Conservation (phyloP, 2,888 invertebrate genomes). For the Panzeria rudis region DNA sequence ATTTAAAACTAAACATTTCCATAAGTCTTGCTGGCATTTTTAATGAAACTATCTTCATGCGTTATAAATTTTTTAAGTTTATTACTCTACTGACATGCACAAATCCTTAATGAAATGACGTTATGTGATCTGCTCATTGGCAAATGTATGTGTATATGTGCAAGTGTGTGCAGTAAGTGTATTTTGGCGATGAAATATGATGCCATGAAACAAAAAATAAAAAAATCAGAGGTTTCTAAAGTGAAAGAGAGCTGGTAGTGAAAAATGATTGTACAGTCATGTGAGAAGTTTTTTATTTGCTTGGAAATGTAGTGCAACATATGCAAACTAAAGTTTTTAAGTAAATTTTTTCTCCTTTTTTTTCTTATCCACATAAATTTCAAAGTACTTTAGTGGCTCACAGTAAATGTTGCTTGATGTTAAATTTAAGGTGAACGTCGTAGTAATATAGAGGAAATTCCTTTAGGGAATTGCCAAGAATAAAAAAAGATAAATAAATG, state of each 20-base stretch:
- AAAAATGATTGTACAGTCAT: conserved; percentile 20
- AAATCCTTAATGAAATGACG: conserved; percentile 50
- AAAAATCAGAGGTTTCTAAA: not conserved
- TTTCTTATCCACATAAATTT: conserved; percentile 21
- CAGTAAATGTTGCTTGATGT: conserved; percentile 43
- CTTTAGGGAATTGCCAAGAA: not conserved
- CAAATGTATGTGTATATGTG: not conserved
- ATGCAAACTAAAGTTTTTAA: conserved; percentile 49
- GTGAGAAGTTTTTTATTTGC: not conserved
- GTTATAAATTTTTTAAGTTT: conserved; percentile 6
- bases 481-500: not conserved
- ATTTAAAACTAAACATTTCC: not conserved
- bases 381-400: conserved; percentile 16
- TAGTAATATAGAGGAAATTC: not conserved
- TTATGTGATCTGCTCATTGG: conserved; percentile 26
- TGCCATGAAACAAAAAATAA: not conserved
- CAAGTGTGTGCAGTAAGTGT: not conserved
- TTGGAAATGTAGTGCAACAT: conserved; percentile 42
- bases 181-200: conserved; percentile 38
- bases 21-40: conserved; percentile 12
- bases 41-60: conserved; percentile 15
- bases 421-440: conserved; percentile 15
- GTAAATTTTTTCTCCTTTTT: not conserved
- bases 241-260: not conserved
- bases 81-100: conserved; percentile 32